These are phyloP conservation scores for Drosophila orena DNA, from an alignment of 1,140 invertebrate genomes.

Conservation along the genomic window DNA sequence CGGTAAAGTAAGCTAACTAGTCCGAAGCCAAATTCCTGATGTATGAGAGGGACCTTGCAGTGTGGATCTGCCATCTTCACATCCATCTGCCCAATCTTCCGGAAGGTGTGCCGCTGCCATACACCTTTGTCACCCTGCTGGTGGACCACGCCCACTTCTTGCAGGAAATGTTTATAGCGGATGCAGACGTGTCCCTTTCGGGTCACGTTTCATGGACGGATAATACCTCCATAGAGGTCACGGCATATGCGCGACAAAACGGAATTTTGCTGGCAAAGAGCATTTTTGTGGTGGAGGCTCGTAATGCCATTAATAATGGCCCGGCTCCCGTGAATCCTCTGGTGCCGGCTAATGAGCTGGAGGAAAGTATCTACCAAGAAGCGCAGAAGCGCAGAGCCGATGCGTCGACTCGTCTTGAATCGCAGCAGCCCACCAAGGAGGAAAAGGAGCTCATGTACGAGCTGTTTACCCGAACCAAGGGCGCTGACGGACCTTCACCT, in stretches of 20 bases:
- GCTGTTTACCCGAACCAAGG: conserved; percentile 87
- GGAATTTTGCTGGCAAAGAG: conserved; percentile 85
- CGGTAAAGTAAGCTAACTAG: conserved; percentile 80
- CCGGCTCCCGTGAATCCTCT: conserved; percentile 88
- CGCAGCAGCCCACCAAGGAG: conserved; percentile 87
- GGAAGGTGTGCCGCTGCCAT: conserved; percentile 86
- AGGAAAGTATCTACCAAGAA: conserved; percentile 85
- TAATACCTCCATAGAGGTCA: conserved; percentile 89
- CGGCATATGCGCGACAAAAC: conserved; percentile 88
- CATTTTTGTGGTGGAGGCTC: conserved; percentile 89
- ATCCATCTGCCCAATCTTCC: conserved; percentile 87
- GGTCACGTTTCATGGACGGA: conserved; percentile 92
- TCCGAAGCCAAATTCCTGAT: not conserved
- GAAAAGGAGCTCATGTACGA: conserved; percentile 90
- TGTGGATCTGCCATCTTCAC: conserved; percentile 89
- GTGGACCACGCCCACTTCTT: conserved; percentile 88
- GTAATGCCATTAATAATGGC: conserved; percentile 88
- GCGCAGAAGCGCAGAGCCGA: conserved; percentile 85
- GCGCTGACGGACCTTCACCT: conserved; percentile 80
- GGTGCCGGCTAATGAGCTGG: conserved; percentile 87
- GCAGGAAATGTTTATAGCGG: conserved; percentile 79
- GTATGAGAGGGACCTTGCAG: conserved; percentile 15
- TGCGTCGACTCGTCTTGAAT: conserved; percentile 85
- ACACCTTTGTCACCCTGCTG: conserved; percentile 90
- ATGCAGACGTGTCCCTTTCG: conserved; percentile 88